Base-by-base conservation (phyloP, 2,888 invertebrate species). In the Netelia inedita region DNA sequence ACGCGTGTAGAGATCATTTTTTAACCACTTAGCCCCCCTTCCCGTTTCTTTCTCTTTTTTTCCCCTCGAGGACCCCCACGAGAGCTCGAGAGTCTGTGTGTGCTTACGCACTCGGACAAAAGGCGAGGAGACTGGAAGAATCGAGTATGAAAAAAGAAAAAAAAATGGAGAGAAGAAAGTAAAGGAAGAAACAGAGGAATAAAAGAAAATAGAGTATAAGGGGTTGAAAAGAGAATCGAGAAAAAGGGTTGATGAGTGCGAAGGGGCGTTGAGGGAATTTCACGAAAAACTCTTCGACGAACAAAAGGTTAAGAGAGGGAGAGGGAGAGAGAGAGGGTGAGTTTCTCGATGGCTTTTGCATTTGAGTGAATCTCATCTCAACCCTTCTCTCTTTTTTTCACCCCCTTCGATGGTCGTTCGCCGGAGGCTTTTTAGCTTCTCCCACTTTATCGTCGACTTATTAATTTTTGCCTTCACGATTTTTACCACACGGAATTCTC, bases 241-340 rank as follows among this genome's bases (percentile, higher is more conserved):
- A 50, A n/a, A 61, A 69, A 73, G 69, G 79, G 69, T 78, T 46
- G 66, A 59, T 53, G 65, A 75, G 65, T 35, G 50, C 50, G 66
- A 73, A 57, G 75, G 53, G 63, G 63, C 65, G 82, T 55, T 85
- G 87, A 86, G 86, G 83, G 82, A 88, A 87, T 85, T 87, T 89
- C 85, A 89, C 88, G 83, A 88, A 88, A 89, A 10, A 50, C 28
- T 28, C 28, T 28, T 28, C 28, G 41, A 55, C 41, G 41, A 19
- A 63, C 16, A 55, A 16, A 61, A 28, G 41, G 10, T 87, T 88
- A 82, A 83, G 85, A 85, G 88, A 83, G 87, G 88, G 23, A 23
- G 88, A 83, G 87, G 88, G 43, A 43, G 89, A 88, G 89, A 90
- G 73, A 87, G 79, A 81, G 21, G 21, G 57, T n/a, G 23, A 65